Evolutionary conservation across 2,113 vertebrate genomes (phyloP).

Genomic region (Paradoxurus hermaphroditus): DNA sequence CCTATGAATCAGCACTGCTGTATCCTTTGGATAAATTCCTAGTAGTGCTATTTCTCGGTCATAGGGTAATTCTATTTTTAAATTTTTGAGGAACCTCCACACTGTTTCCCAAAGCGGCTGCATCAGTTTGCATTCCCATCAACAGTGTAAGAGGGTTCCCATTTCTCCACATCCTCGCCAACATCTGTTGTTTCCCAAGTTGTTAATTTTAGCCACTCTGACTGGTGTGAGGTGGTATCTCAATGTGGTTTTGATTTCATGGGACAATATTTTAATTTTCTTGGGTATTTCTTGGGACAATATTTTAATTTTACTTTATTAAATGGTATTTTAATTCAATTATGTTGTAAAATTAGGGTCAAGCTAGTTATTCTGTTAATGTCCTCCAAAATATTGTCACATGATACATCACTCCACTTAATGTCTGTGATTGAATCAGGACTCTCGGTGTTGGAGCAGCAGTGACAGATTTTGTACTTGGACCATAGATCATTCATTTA

Average conservation of each 20-base stretch:
- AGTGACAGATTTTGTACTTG: not conserved
- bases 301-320: not conserved
- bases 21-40: too few species aligned
- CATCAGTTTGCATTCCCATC: too few species aligned
- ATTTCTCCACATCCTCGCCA: too few species aligned
- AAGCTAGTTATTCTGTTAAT: not conserved
- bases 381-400: not conserved
- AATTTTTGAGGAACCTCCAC: too few species aligned
- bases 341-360: not conserved
- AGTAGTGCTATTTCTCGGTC: too few species aligned
- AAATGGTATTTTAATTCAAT: not conserved
- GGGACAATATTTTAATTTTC: not conserved
- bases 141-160: too few species aligned
- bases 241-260: not conserved
- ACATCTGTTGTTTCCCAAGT: too few species aligned
- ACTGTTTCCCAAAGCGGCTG: too few species aligned
- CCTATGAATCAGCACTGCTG: too few species aligned
- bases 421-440: not conserved
- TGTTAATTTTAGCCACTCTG: too few species aligned
- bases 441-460: not conserved
- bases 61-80: too few species aligned
- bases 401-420: not conserved
- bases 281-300: not conserved
- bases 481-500: not conserved
- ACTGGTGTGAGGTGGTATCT: too few species aligned